Percentiles rank a stretch among this genome's conserved stretches.
phyloP scores from a whole-genome alignment of 2,113 vertebrate genomes.

The Chlamydotis undulata region DNA sequence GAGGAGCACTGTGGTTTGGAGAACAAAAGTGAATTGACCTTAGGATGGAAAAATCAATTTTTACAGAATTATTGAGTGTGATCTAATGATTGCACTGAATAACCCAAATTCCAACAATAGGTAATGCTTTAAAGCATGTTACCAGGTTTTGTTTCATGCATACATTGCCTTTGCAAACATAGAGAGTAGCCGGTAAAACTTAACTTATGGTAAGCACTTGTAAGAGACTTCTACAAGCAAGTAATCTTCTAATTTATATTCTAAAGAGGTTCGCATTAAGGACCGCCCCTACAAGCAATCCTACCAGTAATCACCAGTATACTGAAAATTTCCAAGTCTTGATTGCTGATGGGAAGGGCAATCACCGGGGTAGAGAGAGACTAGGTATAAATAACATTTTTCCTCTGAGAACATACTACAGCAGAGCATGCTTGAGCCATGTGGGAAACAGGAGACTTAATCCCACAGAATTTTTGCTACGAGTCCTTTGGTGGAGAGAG shows the following conservation, averaged over 20 bases:
- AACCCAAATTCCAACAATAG: constrained; percentile 42
- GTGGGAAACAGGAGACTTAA: background rate
- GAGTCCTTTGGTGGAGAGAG: background rate
- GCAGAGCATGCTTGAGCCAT: background rate
- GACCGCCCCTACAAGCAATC: background rate
- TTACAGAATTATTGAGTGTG: constrained; percentile 47
- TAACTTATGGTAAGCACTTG: background rate
- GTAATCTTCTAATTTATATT: background rate
- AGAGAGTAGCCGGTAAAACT: constrained; percentile 16
- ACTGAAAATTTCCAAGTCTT: background rate
- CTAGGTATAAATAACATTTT: background rate
- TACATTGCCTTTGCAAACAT: background rate
- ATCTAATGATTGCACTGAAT: constrained; percentile 16
- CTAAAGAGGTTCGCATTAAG: background rate
- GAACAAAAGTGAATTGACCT: background rate
- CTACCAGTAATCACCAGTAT: background rate
- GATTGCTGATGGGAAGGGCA: constrained; percentile 31
- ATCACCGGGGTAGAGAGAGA: constrained; percentile 3
- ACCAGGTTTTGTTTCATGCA: constrained; percentile 14
- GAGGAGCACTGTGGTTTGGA: constrained; percentile 34
- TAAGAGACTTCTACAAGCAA: background rate
- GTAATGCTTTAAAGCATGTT: constrained; percentile 31
- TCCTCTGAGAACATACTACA: background rate
- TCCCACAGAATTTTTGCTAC: background rate
- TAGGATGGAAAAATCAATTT: constrained; percentile 31